Evolutionary conservation across 1,140 invertebrate species (phyloP).

Genomic region (Trachelipus rathkii): DNA sequence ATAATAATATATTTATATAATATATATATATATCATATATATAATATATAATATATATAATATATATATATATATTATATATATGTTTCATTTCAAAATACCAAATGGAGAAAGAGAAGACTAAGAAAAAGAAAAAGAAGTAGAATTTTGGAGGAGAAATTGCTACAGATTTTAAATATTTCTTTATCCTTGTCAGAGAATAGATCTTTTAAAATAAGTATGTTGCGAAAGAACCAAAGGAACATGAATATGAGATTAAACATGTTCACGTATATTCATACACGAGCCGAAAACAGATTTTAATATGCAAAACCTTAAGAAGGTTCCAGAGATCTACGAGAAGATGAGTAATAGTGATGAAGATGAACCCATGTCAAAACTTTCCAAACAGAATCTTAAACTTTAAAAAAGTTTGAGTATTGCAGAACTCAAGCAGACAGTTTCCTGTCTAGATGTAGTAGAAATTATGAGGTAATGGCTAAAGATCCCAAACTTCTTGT

Average conservation of each 20-base stretch:
- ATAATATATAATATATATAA: too few relatives aligned
- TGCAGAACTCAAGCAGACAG: conserved; percentile 90
- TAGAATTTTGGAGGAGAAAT: conserved; percentile 48
- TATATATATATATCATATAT: too few relatives aligned
- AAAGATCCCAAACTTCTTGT: conserved; percentile 92
- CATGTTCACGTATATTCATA: conserved; percentile 65
- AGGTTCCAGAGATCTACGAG: conserved; percentile 63
- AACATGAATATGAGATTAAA: conserved; percentile 44
- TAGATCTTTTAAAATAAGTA: conserved; percentile 9
- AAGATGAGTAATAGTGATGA: conserved; percentile 61
- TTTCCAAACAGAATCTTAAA: conserved; percentile 93
- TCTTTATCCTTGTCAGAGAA: too few relatives aligned
- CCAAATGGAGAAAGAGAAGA: conserved; percentile 57
- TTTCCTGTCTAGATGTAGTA: conserved; percentile 92
- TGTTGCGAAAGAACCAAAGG: conserved; percentile 46
- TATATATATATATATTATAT: too few relatives aligned
- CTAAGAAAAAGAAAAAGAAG: conserved; percentile 49
- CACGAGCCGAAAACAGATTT: conserved; percentile 50
- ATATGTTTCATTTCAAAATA: too few relatives aligned
- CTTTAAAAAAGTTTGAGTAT: conserved; percentile 88
- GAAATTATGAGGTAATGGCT: conserved; percentile 99
- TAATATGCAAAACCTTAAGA: conserved; percentile 53
- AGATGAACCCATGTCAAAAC: conserved; percentile 65
- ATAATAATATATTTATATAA: too few relatives aligned
- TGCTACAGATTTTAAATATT: conserved; percentile 29